phyloP scores from a whole-genome alignment of 2,113 vertebrate species.

The Neomonachus schauinslandi region DNA sequence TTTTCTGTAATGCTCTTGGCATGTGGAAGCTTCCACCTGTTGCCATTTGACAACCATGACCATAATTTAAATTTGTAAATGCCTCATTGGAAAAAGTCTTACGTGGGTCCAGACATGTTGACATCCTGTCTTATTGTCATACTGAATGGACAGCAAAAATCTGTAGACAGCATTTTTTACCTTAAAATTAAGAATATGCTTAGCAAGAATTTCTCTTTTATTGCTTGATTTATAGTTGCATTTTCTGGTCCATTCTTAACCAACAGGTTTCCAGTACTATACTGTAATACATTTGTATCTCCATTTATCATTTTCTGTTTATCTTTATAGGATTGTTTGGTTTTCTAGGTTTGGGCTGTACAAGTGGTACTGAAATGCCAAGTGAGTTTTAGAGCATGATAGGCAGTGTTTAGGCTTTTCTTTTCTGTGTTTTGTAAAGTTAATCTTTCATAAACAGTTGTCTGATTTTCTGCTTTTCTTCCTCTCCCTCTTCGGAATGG shows the following conservation, averaged over 20 bases:
- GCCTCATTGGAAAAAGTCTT: conserved; percentile 77
- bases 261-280: not conserved
- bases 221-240: not conserved
- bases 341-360: conserved; percentile 29
- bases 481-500: not conserved
- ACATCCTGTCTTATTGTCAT: conserved; percentile 78
- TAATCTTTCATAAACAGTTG: not conserved
- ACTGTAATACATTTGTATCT: conserved; percentile 35
- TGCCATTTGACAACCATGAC: conserved; percentile 75
- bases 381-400: conserved; percentile 13
- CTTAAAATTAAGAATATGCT: conserved; percentile 38
- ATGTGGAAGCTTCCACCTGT: conserved; percentile 77
- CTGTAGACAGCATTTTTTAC: conserved; percentile 71
- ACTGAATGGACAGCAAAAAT: conserved; percentile 66
- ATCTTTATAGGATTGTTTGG: conserved; percentile 37
- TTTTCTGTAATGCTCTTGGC: conserved; percentile 75
- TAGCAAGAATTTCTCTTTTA: conserved; percentile 39
- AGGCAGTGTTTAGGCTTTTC: not conserved
- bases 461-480: conserved; percentile 51
- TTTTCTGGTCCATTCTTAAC: conserved; percentile 42
- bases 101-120: conserved; percentile 67
- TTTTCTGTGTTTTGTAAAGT: conserved; percentile 60
- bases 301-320: conserved; percentile 58
- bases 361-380: conserved; percentile 22
- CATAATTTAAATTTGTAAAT: conserved; percentile 78